Conservation (phyloP, 2,888 invertebrate genomes). For the Parelbella ahira region DNA sequence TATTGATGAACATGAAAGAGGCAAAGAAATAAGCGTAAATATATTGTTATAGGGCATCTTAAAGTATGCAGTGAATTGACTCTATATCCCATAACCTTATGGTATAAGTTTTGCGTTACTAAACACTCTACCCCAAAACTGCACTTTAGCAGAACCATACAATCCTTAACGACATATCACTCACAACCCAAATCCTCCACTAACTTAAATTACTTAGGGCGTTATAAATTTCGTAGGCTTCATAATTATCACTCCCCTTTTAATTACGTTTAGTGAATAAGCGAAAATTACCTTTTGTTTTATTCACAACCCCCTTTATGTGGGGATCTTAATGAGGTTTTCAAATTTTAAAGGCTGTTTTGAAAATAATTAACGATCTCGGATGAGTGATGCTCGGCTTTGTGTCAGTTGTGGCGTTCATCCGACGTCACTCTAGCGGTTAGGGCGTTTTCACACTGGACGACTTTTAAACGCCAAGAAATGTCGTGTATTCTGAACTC, state of each 20-base stretch:
- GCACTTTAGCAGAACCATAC: too few species aligned
- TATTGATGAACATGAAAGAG: too few species aligned
- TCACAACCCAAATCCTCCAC: slow-evolving; percentile 29
- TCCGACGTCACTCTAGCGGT: slow-evolving; percentile 7
- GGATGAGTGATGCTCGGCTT: slow-evolving; percentile 41
- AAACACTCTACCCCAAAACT: too few species aligned
- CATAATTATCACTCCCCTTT: slow-evolving; percentile 63
- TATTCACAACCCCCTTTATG: slow-evolving; percentile 61
- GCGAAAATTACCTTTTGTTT: slow-evolving; percentile 77
- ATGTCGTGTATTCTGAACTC: background rate
- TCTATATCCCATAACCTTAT: too few species aligned
- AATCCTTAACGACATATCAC: slow-evolving; percentile 23
- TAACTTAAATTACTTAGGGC: slow-evolving; percentile 48
- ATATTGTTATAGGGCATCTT: too few species aligned
- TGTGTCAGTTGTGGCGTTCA: slow-evolving; percentile 15
- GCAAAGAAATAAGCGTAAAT: too few species aligned
- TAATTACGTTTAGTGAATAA: slow-evolving; percentile 77
- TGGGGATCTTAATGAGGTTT: slow-evolving; percentile 73
- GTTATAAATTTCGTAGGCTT: slow-evolving; percentile 55
- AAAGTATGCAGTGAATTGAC: too few species aligned
- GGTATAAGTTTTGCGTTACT: too few species aligned
- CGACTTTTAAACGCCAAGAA: slow-evolving; percentile 1
- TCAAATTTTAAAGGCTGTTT: slow-evolving; percentile 70
- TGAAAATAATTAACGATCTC: slow-evolving; percentile 68
- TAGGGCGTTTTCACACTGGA: background rate